Evolutionary conservation across 2,888 invertebrate genomes (phyloP), one percentile per base, ranked within the genome.

Genomic region (Ochropleura plecta): DNA sequence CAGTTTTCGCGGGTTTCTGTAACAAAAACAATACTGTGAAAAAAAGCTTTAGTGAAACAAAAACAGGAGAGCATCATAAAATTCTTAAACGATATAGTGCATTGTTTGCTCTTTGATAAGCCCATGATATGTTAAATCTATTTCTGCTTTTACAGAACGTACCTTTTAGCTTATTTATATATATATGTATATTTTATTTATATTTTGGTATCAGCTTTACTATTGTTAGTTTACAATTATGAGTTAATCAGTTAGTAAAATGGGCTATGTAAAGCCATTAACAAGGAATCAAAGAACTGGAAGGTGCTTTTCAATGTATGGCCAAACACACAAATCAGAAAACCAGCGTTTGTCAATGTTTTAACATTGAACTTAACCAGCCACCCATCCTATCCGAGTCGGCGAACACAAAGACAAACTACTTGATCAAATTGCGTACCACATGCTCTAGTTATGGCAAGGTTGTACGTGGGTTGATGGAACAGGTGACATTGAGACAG

Each of bases 371-470:
- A 69, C 53, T 60, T 57, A 79, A n/a, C 9, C 57, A 73, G 49
- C 42, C 48, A 57, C 42, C 65, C 53, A 53, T 71, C 53, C 59
- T 71, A 78, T 75, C 62, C 70, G 49, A 63, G 76, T 65, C 67
- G 83, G 76, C 82, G 79, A 86, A 81, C 80, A 84, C 77, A 70
- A 80, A 67, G 64, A 71, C 59, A 20, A 67, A 64, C 18, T 57
- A 53, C 78, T 86, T 83, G 73, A 77, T 84, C 74, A 85, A 76
- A 73, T 83, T 85, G 82, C 85, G 87, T 88, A 88, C 84, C 85
- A 88, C 87, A 83, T 92, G 93, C 90, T 93, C 93, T 85, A 92
- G 88, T 91, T 91, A 84, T 59, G 77, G 82, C 87, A 86, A 93
- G 93, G 93, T 88, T 91, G 77, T 65, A 78, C 85, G 93, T 93